Conservation (phyloP, 2,113 vertebrate species). For the Struthidea cinerea region DNA sequence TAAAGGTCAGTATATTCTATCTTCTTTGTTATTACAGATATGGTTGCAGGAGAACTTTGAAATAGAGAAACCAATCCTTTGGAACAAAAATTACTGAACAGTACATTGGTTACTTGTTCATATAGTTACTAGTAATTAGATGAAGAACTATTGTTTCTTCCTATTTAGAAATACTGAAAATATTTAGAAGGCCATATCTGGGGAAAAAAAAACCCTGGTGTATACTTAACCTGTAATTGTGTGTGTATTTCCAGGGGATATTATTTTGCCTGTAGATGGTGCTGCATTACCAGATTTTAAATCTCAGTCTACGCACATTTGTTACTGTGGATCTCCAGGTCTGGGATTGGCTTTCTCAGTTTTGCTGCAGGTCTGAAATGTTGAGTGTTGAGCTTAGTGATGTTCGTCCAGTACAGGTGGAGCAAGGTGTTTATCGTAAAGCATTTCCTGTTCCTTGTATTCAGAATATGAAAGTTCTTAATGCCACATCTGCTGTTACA, state of each 20-base stretch:
- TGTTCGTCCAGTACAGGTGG: not conserved
- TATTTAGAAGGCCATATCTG: not conserved
- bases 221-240: not conserved
- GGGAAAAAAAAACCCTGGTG: rapidly evolving
- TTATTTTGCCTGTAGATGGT: not conserved
- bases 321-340: rapidly evolving
- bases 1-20: conserved; percentile 65
- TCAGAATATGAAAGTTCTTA: not conserved
- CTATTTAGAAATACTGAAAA: not conserved
- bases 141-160: not conserved
- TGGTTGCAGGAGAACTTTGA: not conserved
- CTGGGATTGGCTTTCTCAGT: not conserved
- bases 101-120: not conserved
- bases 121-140: not conserved
- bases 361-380: not conserved
- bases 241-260: not conserved
- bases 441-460: not conserved
- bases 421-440: not conserved
- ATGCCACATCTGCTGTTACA: not conserved
- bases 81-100: not conserved
- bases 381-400: not conserved
- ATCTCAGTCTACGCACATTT: rapidly evolving
- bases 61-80: not conserved
- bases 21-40: not conserved
- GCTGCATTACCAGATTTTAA: not conserved